Conservation (phyloP, 2,888 invertebrate genomes). For the Carterocephalus palaemon region DNA sequence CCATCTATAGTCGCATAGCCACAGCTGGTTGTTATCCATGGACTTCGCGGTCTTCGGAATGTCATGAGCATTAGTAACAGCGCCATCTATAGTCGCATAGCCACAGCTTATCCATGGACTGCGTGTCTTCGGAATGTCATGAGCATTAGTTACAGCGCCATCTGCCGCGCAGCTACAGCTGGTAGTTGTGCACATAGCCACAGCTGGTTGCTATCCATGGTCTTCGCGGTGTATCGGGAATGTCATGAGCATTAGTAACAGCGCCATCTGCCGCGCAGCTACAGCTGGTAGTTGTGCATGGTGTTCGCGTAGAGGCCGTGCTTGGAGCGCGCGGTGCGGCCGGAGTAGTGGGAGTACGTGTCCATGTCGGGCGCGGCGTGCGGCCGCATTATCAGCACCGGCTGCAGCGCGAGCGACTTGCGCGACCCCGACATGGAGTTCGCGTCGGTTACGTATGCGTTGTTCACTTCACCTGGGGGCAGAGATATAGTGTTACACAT, state of each 20-base stretch:
- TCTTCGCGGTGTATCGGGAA: too few species aligned
- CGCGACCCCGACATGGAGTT: constrained; percentile 91
- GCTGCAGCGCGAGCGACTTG: constrained; percentile 91
- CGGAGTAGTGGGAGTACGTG: constrained; percentile 89
- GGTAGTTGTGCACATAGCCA: constrained; percentile 85
- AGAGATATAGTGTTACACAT: too few species aligned
- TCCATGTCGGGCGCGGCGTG: constrained; percentile 82
- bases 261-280: constrained; percentile 33
- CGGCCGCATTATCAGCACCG: constrained; percentile 89
- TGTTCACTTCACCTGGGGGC: constrained; percentile 92
- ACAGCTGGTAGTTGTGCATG: constrained; percentile 85
- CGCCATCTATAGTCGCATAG: constrained; percentile 12
- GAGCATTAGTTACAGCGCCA: too few species aligned
- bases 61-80: background rate
- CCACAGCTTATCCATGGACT: too few species aligned
- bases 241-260: too few species aligned
- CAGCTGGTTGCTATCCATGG: constrained; percentile 81
- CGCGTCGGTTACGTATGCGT: constrained; percentile 91
- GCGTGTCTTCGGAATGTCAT: too few species aligned
- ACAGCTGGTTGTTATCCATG: too few species aligned
- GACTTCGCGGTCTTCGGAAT: too few species aligned
- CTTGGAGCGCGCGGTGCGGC: constrained; percentile 82
- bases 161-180: constrained; percentile 62
- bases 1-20: constrained; percentile 14
- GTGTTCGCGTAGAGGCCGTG: constrained; percentile 82